These are phyloP conservation scores for Uromys caudimaculatus DNA, from an alignment of 2,797 vertebrate genomes.

Conservation along the genomic window DNA sequence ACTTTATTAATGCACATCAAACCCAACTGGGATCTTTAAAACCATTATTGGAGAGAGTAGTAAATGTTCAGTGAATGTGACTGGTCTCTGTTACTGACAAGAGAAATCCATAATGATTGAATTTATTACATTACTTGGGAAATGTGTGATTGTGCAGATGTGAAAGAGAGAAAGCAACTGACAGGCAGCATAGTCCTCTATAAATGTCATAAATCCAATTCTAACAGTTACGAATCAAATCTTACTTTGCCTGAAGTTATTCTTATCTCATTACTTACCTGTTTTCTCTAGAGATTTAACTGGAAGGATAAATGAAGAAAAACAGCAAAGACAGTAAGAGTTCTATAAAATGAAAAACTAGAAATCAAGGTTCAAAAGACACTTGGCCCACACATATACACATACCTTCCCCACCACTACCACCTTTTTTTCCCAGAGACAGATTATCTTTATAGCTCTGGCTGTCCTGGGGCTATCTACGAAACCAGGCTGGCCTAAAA, in stretches of 20 bases:
- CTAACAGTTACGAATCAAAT: neutral
- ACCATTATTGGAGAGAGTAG: neutral
- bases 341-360: neutral
- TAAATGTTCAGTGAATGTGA: neutral
- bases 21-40: neutral
- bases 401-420: neutral
- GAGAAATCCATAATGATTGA: neutral
- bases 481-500: neutral
- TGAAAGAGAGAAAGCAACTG: neutral
- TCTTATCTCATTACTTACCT: neutral
- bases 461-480: neutral
- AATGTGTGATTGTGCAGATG: neutral
- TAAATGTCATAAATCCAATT: constrained; percentile 23
- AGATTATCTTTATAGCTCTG: neutral
- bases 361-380: neutral
- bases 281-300: neutral
- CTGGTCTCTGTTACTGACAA: neutral
- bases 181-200: neutral
- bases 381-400: neutral
- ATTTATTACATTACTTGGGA: neutral
- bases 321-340: neutral
- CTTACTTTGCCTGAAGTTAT: neutral
- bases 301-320: neutral
- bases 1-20: neutral
- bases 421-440: neutral